Evolutionary conservation across 2,888 invertebrate species (phyloP), one percentile per base, ranked within the genome.

Genomic region (Apantesis nais): DNA sequence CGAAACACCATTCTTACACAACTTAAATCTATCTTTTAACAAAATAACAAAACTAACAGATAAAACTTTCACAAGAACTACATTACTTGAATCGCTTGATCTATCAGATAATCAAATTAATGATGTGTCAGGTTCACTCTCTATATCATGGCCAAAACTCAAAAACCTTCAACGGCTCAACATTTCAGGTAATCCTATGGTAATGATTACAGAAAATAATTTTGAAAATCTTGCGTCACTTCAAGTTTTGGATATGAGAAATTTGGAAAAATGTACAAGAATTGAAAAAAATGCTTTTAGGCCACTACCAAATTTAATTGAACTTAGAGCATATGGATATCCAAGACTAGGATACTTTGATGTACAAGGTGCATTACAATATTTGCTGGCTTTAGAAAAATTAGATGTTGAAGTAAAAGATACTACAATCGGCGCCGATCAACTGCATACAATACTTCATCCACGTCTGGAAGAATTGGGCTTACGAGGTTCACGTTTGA

Each of bases 341-440:
- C 98, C 98, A 0, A 96, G 97, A 80, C 87, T 98, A 37, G 98
- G 98, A 0, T 98, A 98, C 85, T 95, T 98, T 75, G 98, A 98
- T 89, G 96, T 98, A n/a, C 97, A 97, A 84, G 98, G 98, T 0
- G 96, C 98, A 44, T 91, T 98, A n/a, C 97, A 97, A 79, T 95
- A 97, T 77, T 92, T 98, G 83, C 96, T 97, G 2, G 97, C 97
- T 0, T 90, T 98, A 61, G 97, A 98, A 89, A 95, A 93, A 77
- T 92, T 98, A 19, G 98, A 98, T 76, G 96, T 98, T 68, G 99
- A 99, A 93, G 96, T 98, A 0, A 98, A 98, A 88, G 98, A 98
- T 80, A 95, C 97, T 0, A 96, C 96, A 9, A 96, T 98, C 67
- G 97, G 98, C 62, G 97, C 97, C 64, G 98, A 98, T 84, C 98